These are phyloP conservation scores for Polypterus bichir DNA, from an alignment of 2,113 vertebrate species.

Conservation along the genomic window DNA sequence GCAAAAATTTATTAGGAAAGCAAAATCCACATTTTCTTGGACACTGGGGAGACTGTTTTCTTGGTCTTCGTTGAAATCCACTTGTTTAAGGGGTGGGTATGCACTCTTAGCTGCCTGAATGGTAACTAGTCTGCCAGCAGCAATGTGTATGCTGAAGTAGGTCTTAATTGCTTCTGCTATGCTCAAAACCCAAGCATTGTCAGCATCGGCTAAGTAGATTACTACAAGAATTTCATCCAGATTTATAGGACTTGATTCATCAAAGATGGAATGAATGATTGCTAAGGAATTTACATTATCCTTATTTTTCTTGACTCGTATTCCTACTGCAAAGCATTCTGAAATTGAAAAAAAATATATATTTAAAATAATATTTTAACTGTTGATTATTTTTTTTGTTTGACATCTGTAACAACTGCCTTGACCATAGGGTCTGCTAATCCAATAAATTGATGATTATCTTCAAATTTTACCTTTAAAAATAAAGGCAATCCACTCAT, in stretches of 20 bases:
- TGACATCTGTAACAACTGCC: no score
- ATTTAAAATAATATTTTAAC: no score
- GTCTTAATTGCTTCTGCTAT: background rate
- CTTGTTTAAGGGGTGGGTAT: background rate
- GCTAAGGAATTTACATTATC: background rate
- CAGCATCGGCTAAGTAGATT: background rate
- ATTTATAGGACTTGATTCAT: background rate
- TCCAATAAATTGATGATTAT: no score
- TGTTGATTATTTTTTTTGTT: no score
- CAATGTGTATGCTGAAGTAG: background rate
- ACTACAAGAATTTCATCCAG: background rate
- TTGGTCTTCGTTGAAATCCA: background rate
- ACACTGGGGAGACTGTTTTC: background rate
- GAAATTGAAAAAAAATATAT: no score
- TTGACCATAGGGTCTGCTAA: no score
- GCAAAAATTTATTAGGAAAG: background rate
- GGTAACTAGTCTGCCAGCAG: background rate
- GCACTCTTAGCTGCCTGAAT: background rate
- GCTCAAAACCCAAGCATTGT: background rate
- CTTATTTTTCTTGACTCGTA: no score
- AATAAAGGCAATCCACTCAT: no score
- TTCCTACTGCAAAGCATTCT: no score
- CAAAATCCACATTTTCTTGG: background rate
- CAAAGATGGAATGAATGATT: background rate
- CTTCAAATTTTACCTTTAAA: no score